Evolutionary conservation across 2,888 invertebrate genomes (phyloP).

Genomic region (Amphimallon solstitiale): DNA sequence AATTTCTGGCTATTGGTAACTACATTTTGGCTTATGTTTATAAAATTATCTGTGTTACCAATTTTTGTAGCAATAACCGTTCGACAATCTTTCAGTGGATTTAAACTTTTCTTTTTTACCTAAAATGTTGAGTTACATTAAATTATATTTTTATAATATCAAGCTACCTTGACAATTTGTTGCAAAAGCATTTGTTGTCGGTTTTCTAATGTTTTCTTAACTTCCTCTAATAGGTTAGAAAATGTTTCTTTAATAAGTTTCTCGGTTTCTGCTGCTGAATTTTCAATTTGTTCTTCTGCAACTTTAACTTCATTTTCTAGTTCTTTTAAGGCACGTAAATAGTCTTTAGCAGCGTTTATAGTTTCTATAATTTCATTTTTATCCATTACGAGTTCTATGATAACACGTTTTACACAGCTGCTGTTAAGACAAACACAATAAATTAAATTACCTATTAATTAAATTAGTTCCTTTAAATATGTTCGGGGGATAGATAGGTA

Average conservation of each 20-base stretch:
- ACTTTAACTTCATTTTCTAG: slow-evolving; percentile 52
- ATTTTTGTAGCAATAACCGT: slow-evolving; percentile 60
- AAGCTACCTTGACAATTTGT: slow-evolving; percentile 49
- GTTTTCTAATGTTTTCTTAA: slow-evolving; percentile 50
- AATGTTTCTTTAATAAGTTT: slow-evolving; percentile 54
- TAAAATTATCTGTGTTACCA: slow-evolving; percentile 56
- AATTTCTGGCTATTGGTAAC: background rate
- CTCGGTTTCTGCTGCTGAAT: slow-evolving; percentile 55
- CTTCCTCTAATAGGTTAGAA: slow-evolving; percentile 49
- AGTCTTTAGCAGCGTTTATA: slow-evolving; percentile 54
- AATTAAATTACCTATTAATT: no score
- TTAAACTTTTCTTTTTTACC: slow-evolving; percentile 57
- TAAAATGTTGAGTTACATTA: slow-evolving; percentile 42
- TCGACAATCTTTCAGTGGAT: slow-evolving; percentile 61
- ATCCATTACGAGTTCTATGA: slow-evolving; percentile 44
- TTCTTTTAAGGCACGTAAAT: slow-evolving; percentile 51
- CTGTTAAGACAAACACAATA: no score
- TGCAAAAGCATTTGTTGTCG: slow-evolving; percentile 52
- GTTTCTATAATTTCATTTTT: slow-evolving; percentile 53
- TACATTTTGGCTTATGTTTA: slow-evolving; percentile 52
- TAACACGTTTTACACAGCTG: slow-evolving; percentile 23
- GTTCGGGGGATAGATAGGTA: no score
- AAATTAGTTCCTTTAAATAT: no score
- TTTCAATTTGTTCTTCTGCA: slow-evolving; percentile 54
- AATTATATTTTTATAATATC: background rate